These are phyloP conservation scores for Pygoscelis adeliae DNA, from an alignment of 2,113 vertebrate species.

Conservation along the genomic window DNA sequence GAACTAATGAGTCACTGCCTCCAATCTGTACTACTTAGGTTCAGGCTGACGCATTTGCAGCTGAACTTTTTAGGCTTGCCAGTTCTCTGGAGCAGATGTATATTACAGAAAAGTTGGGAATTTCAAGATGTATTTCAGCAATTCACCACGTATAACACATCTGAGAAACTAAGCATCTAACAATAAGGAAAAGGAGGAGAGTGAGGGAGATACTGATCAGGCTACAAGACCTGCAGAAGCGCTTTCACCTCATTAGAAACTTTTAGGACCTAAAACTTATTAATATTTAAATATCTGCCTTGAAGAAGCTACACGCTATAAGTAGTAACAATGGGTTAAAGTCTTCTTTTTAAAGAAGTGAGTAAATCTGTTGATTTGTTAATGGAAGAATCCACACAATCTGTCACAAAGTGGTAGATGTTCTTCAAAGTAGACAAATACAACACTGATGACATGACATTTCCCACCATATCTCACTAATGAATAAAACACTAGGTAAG, in stretches of 20 bases:
- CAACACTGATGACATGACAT: neutral
- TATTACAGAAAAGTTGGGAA: neutral
- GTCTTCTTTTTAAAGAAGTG: neutral
- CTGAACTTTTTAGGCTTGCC: conserved; percentile 25
- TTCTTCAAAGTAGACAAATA: neutral
- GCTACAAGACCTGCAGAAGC: neutral
- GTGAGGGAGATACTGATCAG: neutral
- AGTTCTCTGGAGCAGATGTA: neutral
- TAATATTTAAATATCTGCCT: neutral
- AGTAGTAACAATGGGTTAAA: neutral
- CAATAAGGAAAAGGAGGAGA: neutral
- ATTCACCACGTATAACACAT: neutral
- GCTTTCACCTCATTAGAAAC: neutral
- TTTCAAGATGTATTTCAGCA: neutral
- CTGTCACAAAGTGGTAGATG: neutral
- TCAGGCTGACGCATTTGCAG: neutral
- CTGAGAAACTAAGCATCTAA: neutral
- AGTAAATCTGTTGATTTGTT: neutral
- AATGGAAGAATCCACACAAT: neutral
- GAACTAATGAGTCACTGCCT: conserved; percentile 23
- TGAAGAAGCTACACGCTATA: neutral
- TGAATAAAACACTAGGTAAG: neutral
- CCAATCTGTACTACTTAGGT: neutral
- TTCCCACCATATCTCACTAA: neutral
- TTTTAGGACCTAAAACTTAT: neutral